Base-by-base conservation (phyloP, 2,113 vertebrate genomes). In the Percina caprodes region DNA sequence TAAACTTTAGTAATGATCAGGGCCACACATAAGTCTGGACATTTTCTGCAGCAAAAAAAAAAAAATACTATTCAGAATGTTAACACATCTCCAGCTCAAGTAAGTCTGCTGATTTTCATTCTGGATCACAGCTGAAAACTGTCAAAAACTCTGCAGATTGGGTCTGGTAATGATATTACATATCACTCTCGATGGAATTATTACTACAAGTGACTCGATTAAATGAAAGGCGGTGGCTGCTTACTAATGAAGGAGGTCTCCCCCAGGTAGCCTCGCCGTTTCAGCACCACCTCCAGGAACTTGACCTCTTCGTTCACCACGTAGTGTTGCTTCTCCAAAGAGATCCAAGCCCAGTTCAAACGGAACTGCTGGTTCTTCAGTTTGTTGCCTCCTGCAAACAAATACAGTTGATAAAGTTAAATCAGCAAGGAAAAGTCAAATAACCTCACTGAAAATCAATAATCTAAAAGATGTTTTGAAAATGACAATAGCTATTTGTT, bases 231-330 rank as follows among this genome's bases (percentile, higher is more conserved):
- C 6, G 4, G 60, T 48, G 26, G 77, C 4, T 42, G 93, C 98
- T 98, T 95, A 99, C 98, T 97, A 85, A 99, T 94, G 83, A 99
- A 99, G 9, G 97, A 98, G 0, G 98, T 99, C 94, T 99, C 98
- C 77, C 97, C 98, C 66, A 99, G 93, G 84, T 97, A 99, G 12
- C 98, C 98, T 85, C 98, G 96, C 11, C 98, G 96, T 81, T 94
- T 97, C 72, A 99, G 95, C 80, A 95, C 80, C 72, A 99, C 93
- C 88, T 98, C 98, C 79, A 99, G 91, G 86, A 96, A 96, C 90
- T 96, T 98, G 84, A 94, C 90, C 68, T 98, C 96, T 80, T 99
- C 98, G 9, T 99, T 96, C 89, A 99, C 93, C 71, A 96, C 92
- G 39, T 98, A 97, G 90, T 95, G 95, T 7, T 97, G 94, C 77